phyloP scores from a whole-genome alignment of 2,888 invertebrate species.

The Coelopa pilipes region DNA sequence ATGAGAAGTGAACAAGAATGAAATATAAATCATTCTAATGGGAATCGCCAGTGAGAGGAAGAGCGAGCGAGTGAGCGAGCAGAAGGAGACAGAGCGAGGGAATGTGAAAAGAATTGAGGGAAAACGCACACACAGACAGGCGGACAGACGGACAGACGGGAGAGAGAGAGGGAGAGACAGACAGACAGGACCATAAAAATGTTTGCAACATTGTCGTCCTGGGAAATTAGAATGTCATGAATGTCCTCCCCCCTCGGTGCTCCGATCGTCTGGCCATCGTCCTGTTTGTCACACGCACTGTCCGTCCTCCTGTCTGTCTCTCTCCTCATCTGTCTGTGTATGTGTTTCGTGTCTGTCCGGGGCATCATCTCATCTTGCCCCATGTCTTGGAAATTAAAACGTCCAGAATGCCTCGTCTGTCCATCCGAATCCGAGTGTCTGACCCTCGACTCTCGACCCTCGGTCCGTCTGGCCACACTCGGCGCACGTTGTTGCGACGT shows the following conservation, averaged over 20 bases:
- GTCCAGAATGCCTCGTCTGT: too few species aligned
- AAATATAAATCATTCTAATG: conserved; percentile 28
- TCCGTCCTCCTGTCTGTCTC: neutral
- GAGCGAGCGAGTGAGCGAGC: neutral
- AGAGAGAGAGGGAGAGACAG: neutral
- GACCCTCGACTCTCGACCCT: too few species aligned
- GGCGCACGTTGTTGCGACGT: too few species aligned
- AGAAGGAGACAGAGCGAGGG: neutral
- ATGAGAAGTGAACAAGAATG: conserved; percentile 6
- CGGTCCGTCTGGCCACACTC: too few species aligned
- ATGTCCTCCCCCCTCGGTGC: neutral
- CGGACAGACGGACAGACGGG: neutral
- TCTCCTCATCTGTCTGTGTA: neutral
- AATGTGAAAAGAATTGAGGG: neutral
- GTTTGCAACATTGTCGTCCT: conserved; percentile 26
- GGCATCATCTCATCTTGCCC: too few species aligned
- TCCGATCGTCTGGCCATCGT: too few species aligned
- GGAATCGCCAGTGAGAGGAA: conserved; percentile 1
- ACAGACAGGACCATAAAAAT: conserved; percentile 22
- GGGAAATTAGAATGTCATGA: conserved; percentile 32
- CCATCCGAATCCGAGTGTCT: too few species aligned
- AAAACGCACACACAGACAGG: neutral
- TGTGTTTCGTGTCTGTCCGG: too few species aligned
- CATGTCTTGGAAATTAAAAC: too few species aligned
- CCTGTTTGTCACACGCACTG: neutral